Conservation (phyloP, 2,113 vertebrate species). For the Microtus ochrogaster region DNA sequence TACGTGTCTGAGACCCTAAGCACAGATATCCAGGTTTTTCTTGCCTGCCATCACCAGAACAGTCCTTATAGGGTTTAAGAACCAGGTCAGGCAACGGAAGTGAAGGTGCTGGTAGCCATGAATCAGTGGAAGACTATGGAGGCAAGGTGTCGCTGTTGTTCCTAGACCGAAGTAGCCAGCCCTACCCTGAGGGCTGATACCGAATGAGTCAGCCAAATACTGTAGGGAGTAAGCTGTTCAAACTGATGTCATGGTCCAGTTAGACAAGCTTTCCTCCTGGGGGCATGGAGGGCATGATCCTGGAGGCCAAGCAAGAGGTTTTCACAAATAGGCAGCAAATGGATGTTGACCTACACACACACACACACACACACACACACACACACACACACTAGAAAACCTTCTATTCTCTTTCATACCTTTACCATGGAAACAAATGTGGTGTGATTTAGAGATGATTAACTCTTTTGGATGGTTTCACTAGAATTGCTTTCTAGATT, state of each 20-base stretch:
- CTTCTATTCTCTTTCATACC: not conserved
- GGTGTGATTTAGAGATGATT: not conserved
- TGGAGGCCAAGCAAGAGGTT: not conserved
- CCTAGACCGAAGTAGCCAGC: not conserved
- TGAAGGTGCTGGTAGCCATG: not conserved
- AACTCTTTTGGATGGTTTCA: not conserved
- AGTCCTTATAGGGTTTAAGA: slow-evolving; percentile 1
- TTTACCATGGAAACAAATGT: not conserved
- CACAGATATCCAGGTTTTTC: not conserved
- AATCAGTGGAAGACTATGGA: not conserved
- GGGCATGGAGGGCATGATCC: not conserved
- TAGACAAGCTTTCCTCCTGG: not conserved
- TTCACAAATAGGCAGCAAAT: not conserved
- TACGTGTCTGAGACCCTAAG: not conserved
- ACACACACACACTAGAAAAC: not conserved
- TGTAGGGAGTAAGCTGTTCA: not conserved
- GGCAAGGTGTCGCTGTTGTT: not conserved
- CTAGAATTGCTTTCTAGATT: slow-evolving; percentile 24
- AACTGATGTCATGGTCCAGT: not conserved
- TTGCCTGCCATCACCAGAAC: not conserved
- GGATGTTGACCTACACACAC: not conserved
- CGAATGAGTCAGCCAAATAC: not conserved
- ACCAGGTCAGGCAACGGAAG: not conserved
- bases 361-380: too few species aligned
- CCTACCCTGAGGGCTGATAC: not conserved